Evolutionary conservation across 1,140 invertebrate species (phyloP), one percentile per base, ranked within the genome.

Genomic region (Lerema accius): DNA sequence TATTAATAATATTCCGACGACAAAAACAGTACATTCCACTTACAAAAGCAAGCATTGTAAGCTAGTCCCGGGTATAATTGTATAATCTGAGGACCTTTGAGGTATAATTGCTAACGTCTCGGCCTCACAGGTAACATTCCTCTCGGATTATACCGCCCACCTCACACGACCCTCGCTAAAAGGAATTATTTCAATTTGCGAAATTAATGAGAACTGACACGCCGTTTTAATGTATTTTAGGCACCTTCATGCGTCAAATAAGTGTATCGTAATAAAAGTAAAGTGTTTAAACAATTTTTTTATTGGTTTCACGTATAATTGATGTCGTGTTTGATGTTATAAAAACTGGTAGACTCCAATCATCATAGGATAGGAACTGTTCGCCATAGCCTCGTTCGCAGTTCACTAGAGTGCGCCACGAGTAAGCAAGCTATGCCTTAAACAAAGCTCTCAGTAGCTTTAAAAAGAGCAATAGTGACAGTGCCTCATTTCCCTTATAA

Each of bases 101-200:
- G 19, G 45, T 50, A 50, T 50, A 50, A 50, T 50, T 50, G 28
- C 26, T 50, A 11, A 6, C 17, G 13, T 10, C 46, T 50, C 46
- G 13, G 13, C 26, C 46, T 15, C 46, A 26, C 19, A 16, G 23
- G 28, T 15, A 46, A n/a, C 14, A 50, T 16, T 35, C 28, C 26
- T 16, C 26, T 14, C 26, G 13, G 26, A 28, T 48, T 32, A 48
- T 15, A 26, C 9, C 45, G 11, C 45, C 19, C 45, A 48, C 19
- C 45, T 49, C 15, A 9, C 15, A 4, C 46, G 46, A 46, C 43
- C 43, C 43, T 26, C 6, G 43, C 19, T 23, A n/a, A 46, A 19
- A 46, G 43, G 19, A 46, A 46, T 46, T 46, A 46, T 46, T 46
- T 46, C 43, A 46, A 46, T 46, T 46, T 46, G 43, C 3, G 10